These are phyloP conservation scores for Tragelaphus scriptus DNA, from an alignment of 2,113 vertebrate genomes.

Conservation along the genomic window DNA sequence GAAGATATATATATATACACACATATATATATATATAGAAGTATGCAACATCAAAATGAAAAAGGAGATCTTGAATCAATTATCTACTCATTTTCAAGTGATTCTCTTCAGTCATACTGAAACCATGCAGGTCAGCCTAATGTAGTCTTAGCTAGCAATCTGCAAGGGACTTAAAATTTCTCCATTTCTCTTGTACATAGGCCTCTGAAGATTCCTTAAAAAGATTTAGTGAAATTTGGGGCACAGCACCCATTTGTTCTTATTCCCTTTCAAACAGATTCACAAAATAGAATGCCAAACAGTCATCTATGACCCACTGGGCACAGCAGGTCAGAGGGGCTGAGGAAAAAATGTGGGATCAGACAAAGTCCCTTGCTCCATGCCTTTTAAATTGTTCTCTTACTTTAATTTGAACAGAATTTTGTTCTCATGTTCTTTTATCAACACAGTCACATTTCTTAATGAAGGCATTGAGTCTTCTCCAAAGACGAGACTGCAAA, in stretches of 20 bases:
- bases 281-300: constrained; percentile 48
- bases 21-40: neutral
- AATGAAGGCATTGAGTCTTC: constrained; percentile 48
- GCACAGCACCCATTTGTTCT: constrained; percentile 34
- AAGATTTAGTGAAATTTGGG: constrained; percentile 40
- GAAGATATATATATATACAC: neutral
- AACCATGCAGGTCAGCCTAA: neutral
- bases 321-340: constrained; percentile 34
- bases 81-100: constrained; percentile 23
- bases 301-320: constrained; percentile 35
- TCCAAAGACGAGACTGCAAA: constrained; percentile 48
- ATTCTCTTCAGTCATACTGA: neutral
- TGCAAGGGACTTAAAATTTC: constrained; percentile 29
- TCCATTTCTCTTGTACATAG: constrained; percentile 16
- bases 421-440: constrained; percentile 43
- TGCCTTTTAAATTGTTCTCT: neutral
- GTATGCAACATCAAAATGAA: constrained; percentile 16
- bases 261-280: constrained; percentile 34
- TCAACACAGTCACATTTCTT: constrained; percentile 58
- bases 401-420: constrained; percentile 65
- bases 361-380: neutral
- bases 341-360: constrained; percentile 33
- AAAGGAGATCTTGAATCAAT: constrained; percentile 7
- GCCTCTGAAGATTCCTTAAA: constrained; percentile 47
- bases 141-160: constrained; percentile 15